Evolutionary conservation across 2,888 invertebrate species (phyloP).

Genomic region (Amblyjoppa fuscipennis): DNA sequence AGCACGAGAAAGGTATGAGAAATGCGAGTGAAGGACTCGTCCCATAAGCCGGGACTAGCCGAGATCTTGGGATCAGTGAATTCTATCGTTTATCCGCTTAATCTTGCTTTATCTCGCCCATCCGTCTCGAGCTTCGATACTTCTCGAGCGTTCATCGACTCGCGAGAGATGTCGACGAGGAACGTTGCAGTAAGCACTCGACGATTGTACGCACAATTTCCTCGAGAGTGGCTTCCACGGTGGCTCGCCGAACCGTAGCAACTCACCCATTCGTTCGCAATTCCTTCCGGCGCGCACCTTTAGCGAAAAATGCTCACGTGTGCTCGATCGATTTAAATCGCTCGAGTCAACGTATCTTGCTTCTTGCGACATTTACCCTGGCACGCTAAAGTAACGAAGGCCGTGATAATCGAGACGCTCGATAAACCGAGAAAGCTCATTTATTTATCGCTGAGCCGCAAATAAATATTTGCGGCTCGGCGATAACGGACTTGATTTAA

Average conservation of each 20-base stretch:
- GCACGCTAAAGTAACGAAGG: slow-evolving; percentile 7
- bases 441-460: too few species aligned
- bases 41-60: slow-evolving; percentile 11
- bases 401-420: background rate
- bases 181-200: slow-evolving; percentile 47
- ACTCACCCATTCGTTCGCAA: slow-evolving; percentile 30
- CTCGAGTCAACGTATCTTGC: slow-evolving; percentile 38
- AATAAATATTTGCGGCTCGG: too few species aligned
- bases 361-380: background rate
- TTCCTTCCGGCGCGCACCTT: slow-evolving; percentile 32
- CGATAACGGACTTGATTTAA: too few species aligned
- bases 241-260: background rate
- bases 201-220: slow-evolving; percentile 54
- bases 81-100: slow-evolving; percentile 7
- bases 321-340: slow-evolving; percentile 52
- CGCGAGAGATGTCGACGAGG: slow-evolving; percentile 23
- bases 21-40: slow-evolving; percentile 5
- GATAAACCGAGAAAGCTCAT: too few species aligned
- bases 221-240: slow-evolving; percentile 42
- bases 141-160: slow-evolving; percentile 6
- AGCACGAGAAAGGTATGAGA: background rate
- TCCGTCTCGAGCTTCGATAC: slow-evolving; percentile 3
- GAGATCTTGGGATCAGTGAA: slow-evolving; percentile 17
- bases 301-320: slow-evolving; percentile 54
- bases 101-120: slow-evolving; percentile 13